These are phyloP conservation scores for Mesorhabditis sp. DNA, from an alignment of 2,888 invertebrate species.

Conservation along the genomic window DNA sequence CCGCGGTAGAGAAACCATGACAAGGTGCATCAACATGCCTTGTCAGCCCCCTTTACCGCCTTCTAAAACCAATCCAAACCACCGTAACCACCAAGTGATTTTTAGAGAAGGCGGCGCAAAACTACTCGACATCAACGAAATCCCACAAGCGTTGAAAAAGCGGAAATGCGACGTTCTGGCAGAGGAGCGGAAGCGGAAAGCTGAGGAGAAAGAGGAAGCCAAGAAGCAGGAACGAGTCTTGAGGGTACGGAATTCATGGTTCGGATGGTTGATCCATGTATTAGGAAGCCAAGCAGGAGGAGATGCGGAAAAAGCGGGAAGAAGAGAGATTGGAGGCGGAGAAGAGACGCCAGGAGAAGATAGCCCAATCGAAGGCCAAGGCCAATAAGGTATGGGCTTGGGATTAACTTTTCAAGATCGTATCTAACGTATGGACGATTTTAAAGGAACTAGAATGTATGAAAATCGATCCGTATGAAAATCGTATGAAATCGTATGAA, in stretches of 20 bases:
- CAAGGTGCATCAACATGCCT: too few species aligned
- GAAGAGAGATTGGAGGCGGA: neutral
- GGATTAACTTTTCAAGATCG: too few species aligned
- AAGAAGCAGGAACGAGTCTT: conserved; percentile 4
- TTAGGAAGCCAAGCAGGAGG: neutral
- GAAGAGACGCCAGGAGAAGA: neutral
- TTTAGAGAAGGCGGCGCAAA: conserved; percentile 7
- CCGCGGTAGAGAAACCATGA: too few species aligned
- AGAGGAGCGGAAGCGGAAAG: conserved; percentile 17
- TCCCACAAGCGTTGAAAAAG: conserved; percentile 30
- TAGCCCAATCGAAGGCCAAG: too few species aligned
- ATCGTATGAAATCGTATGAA: too few species aligned
- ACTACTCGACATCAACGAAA: conserved; percentile 27
- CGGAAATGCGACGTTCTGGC: conserved; percentile 13
- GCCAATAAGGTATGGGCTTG: too few species aligned
- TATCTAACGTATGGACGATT: too few species aligned
- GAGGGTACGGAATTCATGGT: neutral
- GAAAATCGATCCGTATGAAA: too few species aligned
- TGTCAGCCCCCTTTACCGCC: too few species aligned
- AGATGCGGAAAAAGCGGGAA: neutral
- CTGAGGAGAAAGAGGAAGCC: conserved; percentile 17
- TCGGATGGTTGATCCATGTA: neutral
- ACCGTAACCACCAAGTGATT: neutral
- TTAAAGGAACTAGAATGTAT: too few species aligned
- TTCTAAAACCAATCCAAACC: too few species aligned